Percentiles rank a stretch among this genome's conserved stretches.
These are phyloP conservation scores for Penaeus chinensis DNA, from an alignment of 1,140 invertebrate species.

Conservation along the genomic window DNA sequence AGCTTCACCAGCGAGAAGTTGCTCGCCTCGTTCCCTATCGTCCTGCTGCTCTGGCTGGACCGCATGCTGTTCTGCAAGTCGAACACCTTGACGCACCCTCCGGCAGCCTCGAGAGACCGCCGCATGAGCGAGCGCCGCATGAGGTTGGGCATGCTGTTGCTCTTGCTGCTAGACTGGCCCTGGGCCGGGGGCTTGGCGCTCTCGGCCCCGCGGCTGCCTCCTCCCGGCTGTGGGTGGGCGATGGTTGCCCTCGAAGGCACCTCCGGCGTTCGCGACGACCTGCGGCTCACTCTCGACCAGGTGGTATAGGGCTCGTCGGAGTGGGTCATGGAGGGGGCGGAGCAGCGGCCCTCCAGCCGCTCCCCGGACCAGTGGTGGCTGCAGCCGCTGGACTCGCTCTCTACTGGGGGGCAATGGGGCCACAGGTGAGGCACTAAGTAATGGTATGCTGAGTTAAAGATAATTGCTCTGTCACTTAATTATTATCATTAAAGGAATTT, in stretches of 20 bases:
- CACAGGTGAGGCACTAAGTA: too few relatives aligned
- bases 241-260: slow-evolving; percentile 51
- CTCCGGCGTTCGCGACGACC: slow-evolving; percentile 63
- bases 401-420: not conserved
- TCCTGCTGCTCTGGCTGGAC: slow-evolving; percentile 61
- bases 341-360: slow-evolving; percentile 57
- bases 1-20: slow-evolving; percentile 87
- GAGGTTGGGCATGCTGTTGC: slow-evolving; percentile 81
- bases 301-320: slow-evolving; percentile 64
- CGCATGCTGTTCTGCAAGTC: slow-evolving; percentile 73
- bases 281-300: slow-evolving; percentile 63
- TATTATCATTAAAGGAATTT: too few relatives aligned
- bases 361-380: slow-evolving; percentile 61
- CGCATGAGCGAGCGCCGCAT: slow-evolving; percentile 66
- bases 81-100: slow-evolving; percentile 74
- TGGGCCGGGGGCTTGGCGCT: slow-evolving; percentile 42
- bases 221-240: slow-evolving; percentile 33
- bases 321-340: slow-evolving; percentile 60
- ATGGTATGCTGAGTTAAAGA: too few relatives aligned
- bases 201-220: slow-evolving; percentile 32
- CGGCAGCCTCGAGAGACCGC: slow-evolving; percentile 63
- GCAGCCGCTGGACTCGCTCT: slow-evolving; percentile 63
- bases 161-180: slow-evolving; percentile 70
- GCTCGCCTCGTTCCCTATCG: slow-evolving; percentile 55
- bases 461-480: too few relatives aligned